Percentiles rank a stretch among this genome's conserved stretches.
phyloP scores from a whole-genome alignment of 2,888 invertebrate species.

The Drosophila meridiana region DNA sequence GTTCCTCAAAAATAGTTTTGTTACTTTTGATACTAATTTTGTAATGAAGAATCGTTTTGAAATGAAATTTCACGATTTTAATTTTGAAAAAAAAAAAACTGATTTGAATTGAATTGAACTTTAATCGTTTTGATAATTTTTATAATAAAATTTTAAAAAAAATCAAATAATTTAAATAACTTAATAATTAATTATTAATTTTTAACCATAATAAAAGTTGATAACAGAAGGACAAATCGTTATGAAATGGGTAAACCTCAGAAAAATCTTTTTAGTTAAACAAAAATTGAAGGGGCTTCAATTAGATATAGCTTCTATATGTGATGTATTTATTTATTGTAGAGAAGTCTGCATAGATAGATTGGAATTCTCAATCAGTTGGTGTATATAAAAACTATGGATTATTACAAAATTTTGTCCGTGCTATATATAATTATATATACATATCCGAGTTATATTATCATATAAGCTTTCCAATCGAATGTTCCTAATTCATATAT shows the following conservation, averaged over 20 bases:
- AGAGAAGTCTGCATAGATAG: not conserved
- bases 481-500: not conserved
- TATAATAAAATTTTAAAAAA: not conserved
- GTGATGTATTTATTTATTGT: not conserved
- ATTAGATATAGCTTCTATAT: not conserved
- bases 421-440: no score
- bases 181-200: not conserved
- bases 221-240: not conserved
- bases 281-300: not conserved
- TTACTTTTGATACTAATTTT: not conserved
- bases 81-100: not conserved
- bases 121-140: not conserved
- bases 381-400: no score
- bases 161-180: not conserved
- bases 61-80: not conserved
- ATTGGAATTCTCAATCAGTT: not conserved
- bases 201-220: not conserved
- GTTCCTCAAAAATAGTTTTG: not conserved
- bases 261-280: not conserved
- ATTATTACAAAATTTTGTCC: no score
- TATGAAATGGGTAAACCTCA: not conserved
- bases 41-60: not conserved
- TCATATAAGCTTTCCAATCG: not conserved
- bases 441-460: no score
- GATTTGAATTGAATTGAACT: not conserved